Evolutionary conservation across 23 tunicate genomes (phyloP).

Genomic region (Corella eumyota): DNA sequence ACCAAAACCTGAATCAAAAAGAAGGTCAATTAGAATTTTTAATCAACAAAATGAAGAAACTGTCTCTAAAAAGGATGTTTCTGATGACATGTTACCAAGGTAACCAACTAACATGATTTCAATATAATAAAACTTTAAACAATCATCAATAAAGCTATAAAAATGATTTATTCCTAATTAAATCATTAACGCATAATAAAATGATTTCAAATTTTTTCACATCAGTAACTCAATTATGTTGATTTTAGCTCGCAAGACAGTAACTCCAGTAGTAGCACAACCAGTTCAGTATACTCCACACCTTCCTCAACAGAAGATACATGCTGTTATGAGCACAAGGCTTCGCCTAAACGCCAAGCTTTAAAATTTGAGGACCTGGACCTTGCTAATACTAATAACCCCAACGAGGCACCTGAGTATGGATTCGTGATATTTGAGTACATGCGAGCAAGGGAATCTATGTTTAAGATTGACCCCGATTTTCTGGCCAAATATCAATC

Average conservation of each 20-base stretch:
- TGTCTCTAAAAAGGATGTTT: too few relatives aligned
- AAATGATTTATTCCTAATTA: too few relatives aligned
- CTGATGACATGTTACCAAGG: too few relatives aligned
- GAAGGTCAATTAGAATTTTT: too few relatives aligned
- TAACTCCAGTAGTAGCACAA: background rate
- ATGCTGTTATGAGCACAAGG: conserved; percentile 23
- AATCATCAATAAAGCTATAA: too few relatives aligned
- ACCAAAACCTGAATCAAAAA: too few relatives aligned
- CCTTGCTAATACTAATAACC: conserved; percentile 20
- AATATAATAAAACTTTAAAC: too few relatives aligned
- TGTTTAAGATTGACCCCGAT: conserved; percentile 15
- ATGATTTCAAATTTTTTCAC: too few relatives aligned
- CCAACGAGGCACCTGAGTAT: conserved; percentile 59
- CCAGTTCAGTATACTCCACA: background rate
- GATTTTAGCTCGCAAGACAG: conserved; percentile 2
- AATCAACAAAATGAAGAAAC: too few relatives aligned
- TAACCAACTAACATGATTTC: too few relatives aligned
- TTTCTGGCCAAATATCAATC: conserved; percentile 31
- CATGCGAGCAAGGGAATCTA: conserved; percentile 58
- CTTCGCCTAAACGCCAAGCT: conserved; percentile 34
- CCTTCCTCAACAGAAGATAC: conserved; percentile 14
- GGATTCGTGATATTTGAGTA: conserved; percentile 68
- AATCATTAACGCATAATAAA: too few relatives aligned
- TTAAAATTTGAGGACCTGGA: conserved; percentile 35
- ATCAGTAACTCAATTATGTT: background rate